These are phyloP conservation scores for Eupristina koningsbergeri DNA, from an alignment of 1,140 invertebrate genomes.

Conservation along the genomic window DNA sequence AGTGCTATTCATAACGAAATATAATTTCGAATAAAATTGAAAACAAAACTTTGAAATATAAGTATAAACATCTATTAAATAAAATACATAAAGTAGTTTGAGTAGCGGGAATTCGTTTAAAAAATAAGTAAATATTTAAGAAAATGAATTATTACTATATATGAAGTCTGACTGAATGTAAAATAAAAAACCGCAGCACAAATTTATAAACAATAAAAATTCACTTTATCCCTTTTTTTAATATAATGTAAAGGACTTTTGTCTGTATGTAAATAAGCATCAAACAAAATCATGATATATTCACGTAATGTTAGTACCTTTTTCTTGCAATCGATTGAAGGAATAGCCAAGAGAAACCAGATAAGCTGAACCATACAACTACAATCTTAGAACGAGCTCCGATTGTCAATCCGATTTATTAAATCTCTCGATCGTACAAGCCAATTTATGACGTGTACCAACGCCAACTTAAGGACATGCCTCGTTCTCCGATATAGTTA, in stretches of 20 bases:
- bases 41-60: too few species aligned
- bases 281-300: not conserved
- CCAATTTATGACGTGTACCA: conserved; percentile 22
- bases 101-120: too few species aligned
- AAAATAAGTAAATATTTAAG: too few species aligned
- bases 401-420: conserved; percentile 43
- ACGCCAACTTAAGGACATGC: conserved; percentile 18
- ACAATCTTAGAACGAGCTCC: not conserved
- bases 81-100: too few species aligned
- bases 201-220: not conserved
- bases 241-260: too few species aligned
- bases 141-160: too few species aligned
- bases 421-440: conserved; percentile 41
- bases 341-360: not conserved
- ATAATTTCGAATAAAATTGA: too few species aligned
- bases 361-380: not conserved
- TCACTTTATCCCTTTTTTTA: too few species aligned
- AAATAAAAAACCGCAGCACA: not conserved
- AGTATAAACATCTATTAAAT: too few species aligned
- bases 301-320: not conserved
- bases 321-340: not conserved
- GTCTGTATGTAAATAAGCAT: not conserved
- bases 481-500: conserved; percentile 8
- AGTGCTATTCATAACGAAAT: too few species aligned
- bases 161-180: not conserved